Evolutionary conservation across 2,113 vertebrate genomes (phyloP).

Genomic region (Cynocephalus volans): DNA sequence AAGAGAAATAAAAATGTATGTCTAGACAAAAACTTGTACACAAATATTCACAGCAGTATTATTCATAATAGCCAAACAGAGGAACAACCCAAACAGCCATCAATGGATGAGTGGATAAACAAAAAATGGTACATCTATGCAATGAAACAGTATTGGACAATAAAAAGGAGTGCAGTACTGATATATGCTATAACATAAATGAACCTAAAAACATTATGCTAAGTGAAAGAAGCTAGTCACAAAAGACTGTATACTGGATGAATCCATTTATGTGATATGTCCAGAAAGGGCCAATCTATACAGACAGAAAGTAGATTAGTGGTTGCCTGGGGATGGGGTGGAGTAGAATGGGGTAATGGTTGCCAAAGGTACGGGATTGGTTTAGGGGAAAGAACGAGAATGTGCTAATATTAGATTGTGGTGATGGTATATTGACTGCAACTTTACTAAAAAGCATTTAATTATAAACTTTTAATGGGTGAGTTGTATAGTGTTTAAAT

Average conservation of each 20-base stretch:
- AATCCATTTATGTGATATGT: background rate
- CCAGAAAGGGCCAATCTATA: background rate
- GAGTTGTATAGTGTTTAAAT: background rate
- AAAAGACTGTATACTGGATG: background rate
- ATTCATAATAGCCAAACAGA: background rate
- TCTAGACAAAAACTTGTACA: background rate
- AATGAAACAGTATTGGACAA: background rate
- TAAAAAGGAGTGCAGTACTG: background rate
- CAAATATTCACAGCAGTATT: background rate
- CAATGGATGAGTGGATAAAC: background rate
- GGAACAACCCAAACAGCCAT: background rate
- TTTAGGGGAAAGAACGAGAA: background rate
- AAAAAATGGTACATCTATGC: background rate
- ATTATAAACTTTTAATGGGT: background rate
- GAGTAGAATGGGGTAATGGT: background rate
- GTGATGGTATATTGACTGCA: background rate
- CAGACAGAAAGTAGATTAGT: background rate
- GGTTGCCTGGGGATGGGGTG: background rate
- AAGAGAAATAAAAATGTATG: background rate
- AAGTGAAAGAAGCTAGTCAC: background rate
- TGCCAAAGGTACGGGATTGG: background rate
- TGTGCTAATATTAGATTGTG: background rate
- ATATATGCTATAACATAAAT: background rate
- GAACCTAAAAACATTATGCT: background rate
- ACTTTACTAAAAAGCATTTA: background rate